Conservation (phyloP, 1,140 invertebrate species). For the Drosophila ironensis region DNA sequence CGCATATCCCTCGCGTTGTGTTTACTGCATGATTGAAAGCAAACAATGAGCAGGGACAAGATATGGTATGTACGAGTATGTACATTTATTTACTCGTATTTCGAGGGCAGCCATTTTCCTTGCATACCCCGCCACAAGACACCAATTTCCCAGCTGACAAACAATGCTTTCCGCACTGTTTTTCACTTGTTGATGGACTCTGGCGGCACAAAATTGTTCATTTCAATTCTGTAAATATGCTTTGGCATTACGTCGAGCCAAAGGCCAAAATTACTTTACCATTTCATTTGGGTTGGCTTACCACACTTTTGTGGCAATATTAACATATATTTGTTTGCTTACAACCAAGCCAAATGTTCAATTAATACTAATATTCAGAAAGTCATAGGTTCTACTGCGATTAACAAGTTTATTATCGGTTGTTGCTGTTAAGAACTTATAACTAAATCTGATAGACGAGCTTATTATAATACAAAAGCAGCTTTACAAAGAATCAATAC, state of each 20-base stretch:
- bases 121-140: not conserved
- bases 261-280: slow-evolving; percentile 19
- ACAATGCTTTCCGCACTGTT: slow-evolving; percentile 1
- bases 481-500: too few relatives aligned
- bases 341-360: too few relatives aligned
- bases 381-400: too few relatives aligned
- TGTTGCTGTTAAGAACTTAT: too few relatives aligned
- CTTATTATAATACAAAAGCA: too few relatives aligned
- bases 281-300: slow-evolving; percentile 31
- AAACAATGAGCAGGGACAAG: slow-evolving; percentile 37
- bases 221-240: slow-evolving; percentile 39
- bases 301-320: slow-evolving; percentile 30
- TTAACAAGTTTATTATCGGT: too few relatives aligned
- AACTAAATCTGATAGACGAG: too few relatives aligned
- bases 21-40: slow-evolving; percentile 36
- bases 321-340: not conserved
- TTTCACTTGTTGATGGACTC: slow-evolving; percentile 40
- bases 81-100: slow-evolving; percentile 39
- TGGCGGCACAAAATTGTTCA: slow-evolving; percentile 27
- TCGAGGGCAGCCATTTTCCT: slow-evolving; percentile 1
- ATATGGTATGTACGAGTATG: too few relatives aligned
- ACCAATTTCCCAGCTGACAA: not conserved
- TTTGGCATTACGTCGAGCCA: slow-evolving; percentile 33
- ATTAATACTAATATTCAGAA: too few relatives aligned
- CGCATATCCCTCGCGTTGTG: slow-evolving; percentile 27